Evolutionary conservation across 2,888 invertebrate genomes (phyloP).

Genomic region (Luperina nickerlii): DNA sequence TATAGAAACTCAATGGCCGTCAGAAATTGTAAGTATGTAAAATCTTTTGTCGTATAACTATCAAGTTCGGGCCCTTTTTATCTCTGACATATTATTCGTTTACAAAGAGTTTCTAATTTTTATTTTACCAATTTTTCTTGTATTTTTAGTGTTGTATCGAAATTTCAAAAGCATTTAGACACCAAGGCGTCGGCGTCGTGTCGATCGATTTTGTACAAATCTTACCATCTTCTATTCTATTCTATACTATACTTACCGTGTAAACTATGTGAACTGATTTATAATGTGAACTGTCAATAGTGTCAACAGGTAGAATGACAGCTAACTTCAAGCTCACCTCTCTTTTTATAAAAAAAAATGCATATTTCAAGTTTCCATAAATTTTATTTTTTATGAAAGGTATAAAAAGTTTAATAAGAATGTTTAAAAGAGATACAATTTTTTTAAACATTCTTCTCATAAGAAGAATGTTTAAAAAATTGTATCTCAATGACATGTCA

Average conservation of each 20-base stretch:
- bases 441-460: background rate
- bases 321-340: too few species aligned
- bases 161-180: background rate
- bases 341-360: too few species aligned
- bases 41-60: background rate
- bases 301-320: too few species aligned
- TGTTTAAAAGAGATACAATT: background rate
- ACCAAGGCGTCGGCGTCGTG: background rate
- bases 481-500: too few species aligned
- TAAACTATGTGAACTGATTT: too few species aligned
- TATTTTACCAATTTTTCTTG: background rate
- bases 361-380: too few species aligned
- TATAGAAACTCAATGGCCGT: background rate
- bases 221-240: too few species aligned
- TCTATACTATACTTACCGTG: too few species aligned
- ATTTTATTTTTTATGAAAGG: background rate
- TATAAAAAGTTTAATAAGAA: background rate
- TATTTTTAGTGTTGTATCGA: background rate
- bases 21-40: constrained; percentile 2
- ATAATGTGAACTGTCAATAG: too few species aligned
- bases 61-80: background rate
- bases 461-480: too few species aligned
- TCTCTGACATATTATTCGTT: background rate
- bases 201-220: too few species aligned
- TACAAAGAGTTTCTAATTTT: background rate